Conservation (phyloP, 2,888 invertebrate genomes). For the Tryphoninae sp. region DNA sequence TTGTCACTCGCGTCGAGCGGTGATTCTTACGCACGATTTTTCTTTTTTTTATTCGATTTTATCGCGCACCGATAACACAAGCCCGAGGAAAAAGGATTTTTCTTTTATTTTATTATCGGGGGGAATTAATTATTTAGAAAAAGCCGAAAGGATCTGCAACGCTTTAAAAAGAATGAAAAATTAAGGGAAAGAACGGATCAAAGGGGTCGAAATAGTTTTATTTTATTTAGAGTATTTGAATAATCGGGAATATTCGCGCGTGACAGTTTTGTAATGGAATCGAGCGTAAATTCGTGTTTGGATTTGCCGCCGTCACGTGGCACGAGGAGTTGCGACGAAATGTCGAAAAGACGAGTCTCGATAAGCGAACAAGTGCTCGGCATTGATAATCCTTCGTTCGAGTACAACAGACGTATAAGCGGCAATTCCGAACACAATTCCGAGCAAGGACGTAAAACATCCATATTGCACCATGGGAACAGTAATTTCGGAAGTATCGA, state of each 20-base stretch:
- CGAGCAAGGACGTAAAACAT: slow-evolving; percentile 75
- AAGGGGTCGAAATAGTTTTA: no score
- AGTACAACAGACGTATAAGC: slow-evolving; percentile 76
- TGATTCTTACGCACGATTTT: not conserved
- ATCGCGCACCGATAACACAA: no score
- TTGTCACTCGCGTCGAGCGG: slow-evolving; percentile 45
- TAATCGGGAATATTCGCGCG: no score
- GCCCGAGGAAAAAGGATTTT: no score
- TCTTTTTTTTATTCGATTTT: no score
- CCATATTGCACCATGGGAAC: slow-evolving; percentile 75
- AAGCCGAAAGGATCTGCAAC: no score
- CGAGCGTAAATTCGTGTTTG: slow-evolving; percentile 29
- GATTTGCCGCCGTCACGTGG: slow-evolving; percentile 8
- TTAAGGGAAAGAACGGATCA: no score
- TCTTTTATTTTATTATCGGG: no score
- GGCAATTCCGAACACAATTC: slow-evolving; percentile 75
- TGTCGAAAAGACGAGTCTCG: slow-evolving; percentile 75
- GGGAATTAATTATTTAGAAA: no score
- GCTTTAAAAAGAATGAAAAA: no score
- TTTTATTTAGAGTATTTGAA: no score
- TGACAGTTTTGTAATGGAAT: slow-evolving; percentile 14
- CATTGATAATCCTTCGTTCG: slow-evolving; percentile 77
- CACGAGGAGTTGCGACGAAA: slow-evolving; percentile 66
- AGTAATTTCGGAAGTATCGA: slow-evolving; percentile 77
- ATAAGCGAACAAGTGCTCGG: slow-evolving; percentile 78